Evolutionary conservation across 2,113 vertebrate species (phyloP).

Genomic region (Coturnix japonica): DNA sequence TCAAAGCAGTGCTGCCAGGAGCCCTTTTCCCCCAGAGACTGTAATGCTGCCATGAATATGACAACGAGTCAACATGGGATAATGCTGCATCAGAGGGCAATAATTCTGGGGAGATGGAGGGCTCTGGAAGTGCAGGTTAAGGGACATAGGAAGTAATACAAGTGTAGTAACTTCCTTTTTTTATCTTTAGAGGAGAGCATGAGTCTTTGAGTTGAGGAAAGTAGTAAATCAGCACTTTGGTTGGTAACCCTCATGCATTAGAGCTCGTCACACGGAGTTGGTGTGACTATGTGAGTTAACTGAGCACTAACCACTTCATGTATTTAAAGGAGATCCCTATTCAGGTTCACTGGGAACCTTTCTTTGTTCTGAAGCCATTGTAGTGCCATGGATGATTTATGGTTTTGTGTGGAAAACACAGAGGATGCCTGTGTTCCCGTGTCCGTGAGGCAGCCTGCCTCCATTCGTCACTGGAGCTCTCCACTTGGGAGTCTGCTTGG

Average conservation of each 20-base stretch:
- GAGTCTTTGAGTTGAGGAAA: not conserved
- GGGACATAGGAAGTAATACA: not conserved
- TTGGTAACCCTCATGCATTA: not conserved
- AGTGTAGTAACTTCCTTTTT: not conserved
- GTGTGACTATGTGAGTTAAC: not conserved
- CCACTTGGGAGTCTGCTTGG: slow-evolving; percentile 15
- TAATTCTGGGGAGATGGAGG: slow-evolving; percentile 13
- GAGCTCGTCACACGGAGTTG: not conserved
- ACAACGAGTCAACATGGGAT: slow-evolving; percentile 36
- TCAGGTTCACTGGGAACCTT: not conserved
- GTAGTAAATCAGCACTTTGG: not conserved
- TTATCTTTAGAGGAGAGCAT: not conserved
- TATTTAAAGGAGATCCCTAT: slow-evolving; percentile 1
- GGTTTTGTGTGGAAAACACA: slow-evolving; percentile 45
- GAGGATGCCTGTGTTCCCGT: not conserved
- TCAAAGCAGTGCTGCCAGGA: slow-evolving; percentile 39
- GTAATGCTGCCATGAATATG: slow-evolving; percentile 23
- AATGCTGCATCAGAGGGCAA: slow-evolving; percentile 21
- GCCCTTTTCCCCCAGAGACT: not conserved
- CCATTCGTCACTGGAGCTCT: not conserved
- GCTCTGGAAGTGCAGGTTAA: not conserved
- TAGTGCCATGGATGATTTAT: slow-evolving; percentile 37
- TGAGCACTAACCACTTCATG: not conserved
- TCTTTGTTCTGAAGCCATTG: not conserved
- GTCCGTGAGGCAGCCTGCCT: not conserved